Evolutionary conservation across 2,113 vertebrate species (phyloP).

Genomic region (Ammospiza nelsoni): DNA sequence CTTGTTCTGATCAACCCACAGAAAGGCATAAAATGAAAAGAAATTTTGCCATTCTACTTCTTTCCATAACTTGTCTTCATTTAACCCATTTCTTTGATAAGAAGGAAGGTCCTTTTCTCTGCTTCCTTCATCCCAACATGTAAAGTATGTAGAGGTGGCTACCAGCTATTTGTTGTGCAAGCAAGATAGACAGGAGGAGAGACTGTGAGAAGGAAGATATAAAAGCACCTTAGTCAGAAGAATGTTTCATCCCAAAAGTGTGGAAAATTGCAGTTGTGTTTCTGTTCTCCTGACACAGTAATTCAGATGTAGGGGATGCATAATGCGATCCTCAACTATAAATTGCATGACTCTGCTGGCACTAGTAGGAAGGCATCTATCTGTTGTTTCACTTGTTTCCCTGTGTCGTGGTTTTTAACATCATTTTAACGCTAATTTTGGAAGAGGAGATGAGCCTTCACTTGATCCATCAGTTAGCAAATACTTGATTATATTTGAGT

Average conservation of each 20-base stretch:
- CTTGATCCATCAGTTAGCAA: not conserved
- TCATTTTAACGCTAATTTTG: not conserved
- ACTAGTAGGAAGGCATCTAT: not conserved
- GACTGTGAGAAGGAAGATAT: not conserved
- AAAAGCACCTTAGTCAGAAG: not conserved
- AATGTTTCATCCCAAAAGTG: not conserved
- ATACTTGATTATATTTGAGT: not conserved
- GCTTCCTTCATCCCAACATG: not conserved
- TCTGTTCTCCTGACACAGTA: not conserved
- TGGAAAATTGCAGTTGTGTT: not conserved
- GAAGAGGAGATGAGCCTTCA: not conserved
- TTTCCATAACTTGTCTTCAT: not conserved
- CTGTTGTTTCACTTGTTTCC: not conserved
- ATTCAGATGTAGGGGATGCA: not conserved
- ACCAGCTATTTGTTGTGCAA: not conserved
- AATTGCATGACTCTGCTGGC: not conserved
- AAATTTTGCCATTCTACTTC: not conserved
- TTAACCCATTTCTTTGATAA: not conserved
- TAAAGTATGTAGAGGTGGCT: not conserved
- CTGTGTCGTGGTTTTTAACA: not conserved
- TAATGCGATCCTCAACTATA: not conserved
- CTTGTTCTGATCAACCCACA: not conserved
- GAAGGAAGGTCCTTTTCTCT: not conserved
- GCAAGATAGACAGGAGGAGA: not conserved
- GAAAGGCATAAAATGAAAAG: not conserved